phyloP scores from a whole-genome alignment of 1,140 invertebrate genomes.

The Oryctes rhinoceros region DNA sequence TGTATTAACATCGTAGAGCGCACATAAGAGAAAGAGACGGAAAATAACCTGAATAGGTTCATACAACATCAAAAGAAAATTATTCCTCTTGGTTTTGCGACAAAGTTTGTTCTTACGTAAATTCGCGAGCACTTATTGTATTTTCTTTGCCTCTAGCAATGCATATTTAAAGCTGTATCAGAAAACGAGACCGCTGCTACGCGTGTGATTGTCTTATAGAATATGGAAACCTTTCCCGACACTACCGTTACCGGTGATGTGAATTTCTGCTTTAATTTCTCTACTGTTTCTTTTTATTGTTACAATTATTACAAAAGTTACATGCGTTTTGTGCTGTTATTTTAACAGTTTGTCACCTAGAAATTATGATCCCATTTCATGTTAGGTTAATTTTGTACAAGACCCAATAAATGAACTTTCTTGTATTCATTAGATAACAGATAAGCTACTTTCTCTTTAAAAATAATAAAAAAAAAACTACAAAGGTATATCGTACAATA shows the following conservation, averaged over 20 bases:
- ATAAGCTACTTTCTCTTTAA: no score
- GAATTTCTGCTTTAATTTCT: conserved; percentile 16
- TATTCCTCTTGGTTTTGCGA: conserved; percentile 6
- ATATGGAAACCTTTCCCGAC: conserved; percentile 4
- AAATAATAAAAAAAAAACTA: no score
- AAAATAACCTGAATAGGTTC: conserved; percentile 6
- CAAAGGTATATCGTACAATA: no score
- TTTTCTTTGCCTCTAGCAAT: neutral
- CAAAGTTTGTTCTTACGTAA: conserved; percentile 11
- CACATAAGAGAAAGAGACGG: conserved; percentile 4
- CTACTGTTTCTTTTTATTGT: conserved; percentile 12
- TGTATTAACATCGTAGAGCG: neutral
- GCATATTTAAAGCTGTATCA: neutral
- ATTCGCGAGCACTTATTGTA: conserved; percentile 25
- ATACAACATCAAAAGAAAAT: neutral
- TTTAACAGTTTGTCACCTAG: conserved; percentile 26
- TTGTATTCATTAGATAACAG: neutral
- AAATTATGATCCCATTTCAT: neutral
- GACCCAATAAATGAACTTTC: neutral
- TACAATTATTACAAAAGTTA: neutral
- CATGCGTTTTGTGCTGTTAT: conserved; percentile 17
- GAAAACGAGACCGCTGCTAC: neutral
- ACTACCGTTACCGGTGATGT: neutral
- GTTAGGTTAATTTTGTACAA: neutral
- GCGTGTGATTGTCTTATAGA: conserved; percentile 24